Percentiles rank a stretch among this genome's conserved stretches.
These are phyloP conservation scores for Neuroterus valhalla DNA, from an alignment of 1,140 invertebrate species.

Conservation along the genomic window DNA sequence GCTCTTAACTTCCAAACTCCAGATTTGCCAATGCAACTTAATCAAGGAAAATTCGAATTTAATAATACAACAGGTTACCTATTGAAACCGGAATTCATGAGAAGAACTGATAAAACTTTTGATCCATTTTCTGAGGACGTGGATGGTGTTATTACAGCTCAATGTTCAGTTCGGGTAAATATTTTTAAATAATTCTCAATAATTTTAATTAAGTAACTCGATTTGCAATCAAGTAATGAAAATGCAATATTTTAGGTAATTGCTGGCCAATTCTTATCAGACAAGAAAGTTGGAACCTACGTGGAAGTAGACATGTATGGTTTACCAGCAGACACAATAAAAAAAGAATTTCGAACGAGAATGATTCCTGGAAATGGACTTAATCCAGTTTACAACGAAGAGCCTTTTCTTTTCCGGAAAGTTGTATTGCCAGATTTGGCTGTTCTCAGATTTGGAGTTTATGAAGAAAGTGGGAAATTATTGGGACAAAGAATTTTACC, in stretches of 20 bases:
- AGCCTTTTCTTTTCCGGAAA: slow-evolving; percentile 90
- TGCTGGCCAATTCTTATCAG: slow-evolving; percentile 70
- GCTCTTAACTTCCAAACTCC: slow-evolving; percentile 87
- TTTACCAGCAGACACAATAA: slow-evolving; percentile 87
- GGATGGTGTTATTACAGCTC: slow-evolving; percentile 86
- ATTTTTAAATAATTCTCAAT: not conserved
- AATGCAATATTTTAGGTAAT: slow-evolving; percentile 58
- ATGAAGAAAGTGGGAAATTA: slow-evolving; percentile 98
- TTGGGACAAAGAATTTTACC: slow-evolving; percentile 98
- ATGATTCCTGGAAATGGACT: slow-evolving; percentile 87
- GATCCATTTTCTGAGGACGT: slow-evolving; percentile 88
- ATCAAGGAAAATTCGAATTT: slow-evolving; percentile 88
- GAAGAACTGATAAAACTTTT: slow-evolving; percentile 82
- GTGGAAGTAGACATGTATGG: slow-evolving; percentile 92
- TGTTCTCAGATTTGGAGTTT: slow-evolving; percentile 96
- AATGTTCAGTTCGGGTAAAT: slow-evolving; percentile 81
- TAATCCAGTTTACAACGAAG: slow-evolving; percentile 90
- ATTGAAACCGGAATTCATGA: slow-evolving; percentile 88
- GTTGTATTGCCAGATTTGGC: slow-evolving; percentile 97
- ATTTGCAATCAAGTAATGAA: not conserved
- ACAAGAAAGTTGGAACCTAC: slow-evolving; percentile 79
- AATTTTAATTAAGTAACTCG: not conserved
- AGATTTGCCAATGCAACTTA: slow-evolving; percentile 87
- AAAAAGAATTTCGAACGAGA: slow-evolving; percentile 88
- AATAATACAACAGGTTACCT: slow-evolving; percentile 83